phyloP scores from a whole-genome alignment of 2,797 vertebrate genomes.

The Cirrhinus mrigala region DNA sequence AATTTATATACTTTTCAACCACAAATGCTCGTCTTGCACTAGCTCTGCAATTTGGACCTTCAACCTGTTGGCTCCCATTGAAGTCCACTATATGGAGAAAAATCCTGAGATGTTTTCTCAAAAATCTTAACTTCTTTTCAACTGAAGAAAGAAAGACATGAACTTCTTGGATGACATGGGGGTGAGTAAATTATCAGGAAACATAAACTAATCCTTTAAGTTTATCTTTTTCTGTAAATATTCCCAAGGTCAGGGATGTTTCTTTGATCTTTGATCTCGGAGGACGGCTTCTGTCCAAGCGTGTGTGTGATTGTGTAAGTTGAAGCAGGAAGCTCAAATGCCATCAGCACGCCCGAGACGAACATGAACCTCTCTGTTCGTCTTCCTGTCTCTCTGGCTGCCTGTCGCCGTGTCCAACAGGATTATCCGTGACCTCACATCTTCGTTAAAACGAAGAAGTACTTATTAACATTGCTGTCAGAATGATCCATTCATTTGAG shows the following conservation, averaged over 20 bases:
- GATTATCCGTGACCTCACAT: slow-evolving; percentile 34
- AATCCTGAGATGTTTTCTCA: too few species aligned
- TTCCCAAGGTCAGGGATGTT: neutral
- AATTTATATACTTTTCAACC: too few species aligned
- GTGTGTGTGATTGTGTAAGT: neutral
- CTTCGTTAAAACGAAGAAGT: slow-evolving; percentile 31
- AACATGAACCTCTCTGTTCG: slow-evolving; percentile 7
- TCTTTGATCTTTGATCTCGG: neutral
- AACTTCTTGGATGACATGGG: too few species aligned
- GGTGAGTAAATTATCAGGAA: too few species aligned
- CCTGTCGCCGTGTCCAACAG: slow-evolving; percentile 28
- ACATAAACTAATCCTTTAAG: neutral
- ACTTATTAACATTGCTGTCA: slow-evolving; percentile 34
- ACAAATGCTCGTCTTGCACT: too few species aligned
- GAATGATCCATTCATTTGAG: slow-evolving; percentile 6
- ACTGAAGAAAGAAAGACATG: too few species aligned
- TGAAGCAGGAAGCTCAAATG: neutral
- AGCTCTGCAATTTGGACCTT: too few species aligned
- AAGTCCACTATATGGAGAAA: too few species aligned
- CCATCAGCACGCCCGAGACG: neutral
- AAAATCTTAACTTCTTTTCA: too few species aligned
- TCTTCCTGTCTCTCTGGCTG: slow-evolving; percentile 28
- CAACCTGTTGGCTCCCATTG: too few species aligned
- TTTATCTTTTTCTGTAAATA: neutral
- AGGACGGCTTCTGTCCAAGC: neutral